phyloP scores from a whole-genome alignment of 2,797 vertebrate species.

The Menidia menidia region DNA sequence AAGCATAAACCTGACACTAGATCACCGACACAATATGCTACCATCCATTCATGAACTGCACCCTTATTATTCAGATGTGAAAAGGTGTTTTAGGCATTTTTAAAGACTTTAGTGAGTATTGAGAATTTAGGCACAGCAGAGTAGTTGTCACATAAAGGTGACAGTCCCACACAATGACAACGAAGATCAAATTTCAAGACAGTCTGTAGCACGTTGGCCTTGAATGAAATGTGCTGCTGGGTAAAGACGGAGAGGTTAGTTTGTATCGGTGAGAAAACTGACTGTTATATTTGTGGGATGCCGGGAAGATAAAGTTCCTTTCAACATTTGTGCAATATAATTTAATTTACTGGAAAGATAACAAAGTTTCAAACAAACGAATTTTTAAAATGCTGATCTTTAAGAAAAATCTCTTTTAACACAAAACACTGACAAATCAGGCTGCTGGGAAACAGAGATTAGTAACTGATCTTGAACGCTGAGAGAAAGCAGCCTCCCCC shows the following conservation, averaged over 20 bases:
- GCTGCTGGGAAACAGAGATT: constrained; percentile 68
- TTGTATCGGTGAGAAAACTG: not conserved
- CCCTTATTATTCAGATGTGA: not conserved
- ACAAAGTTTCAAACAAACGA: not conserved
- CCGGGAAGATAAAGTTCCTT: not conserved
- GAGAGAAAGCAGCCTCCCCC: constrained; percentile 61
- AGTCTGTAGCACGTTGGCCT: not conserved
- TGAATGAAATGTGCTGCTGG: not conserved
- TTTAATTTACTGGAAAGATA: constrained; percentile 1
- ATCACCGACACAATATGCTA: constrained; percentile 3
- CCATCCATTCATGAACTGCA: constrained; percentile 15
- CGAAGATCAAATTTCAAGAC: constrained; percentile 2
- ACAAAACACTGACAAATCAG: constrained; percentile 26
- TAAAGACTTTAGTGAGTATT: not conserved
- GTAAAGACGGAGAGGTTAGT: not conserved
- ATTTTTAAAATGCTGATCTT: constrained; percentile 1
- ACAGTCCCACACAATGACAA: not conserved
- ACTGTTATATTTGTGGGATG: not conserved
- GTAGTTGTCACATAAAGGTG: not conserved
- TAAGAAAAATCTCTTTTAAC: constrained; percentile 2
- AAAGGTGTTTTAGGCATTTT: not conserved
- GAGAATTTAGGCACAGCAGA: not conserved
- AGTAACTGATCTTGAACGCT: constrained; percentile 72
- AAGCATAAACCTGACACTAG: not conserved
- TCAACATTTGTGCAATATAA: not conserved